Base-by-base conservation (phyloP, 2,888 invertebrate species). In the Miltochrista miniata region DNA sequence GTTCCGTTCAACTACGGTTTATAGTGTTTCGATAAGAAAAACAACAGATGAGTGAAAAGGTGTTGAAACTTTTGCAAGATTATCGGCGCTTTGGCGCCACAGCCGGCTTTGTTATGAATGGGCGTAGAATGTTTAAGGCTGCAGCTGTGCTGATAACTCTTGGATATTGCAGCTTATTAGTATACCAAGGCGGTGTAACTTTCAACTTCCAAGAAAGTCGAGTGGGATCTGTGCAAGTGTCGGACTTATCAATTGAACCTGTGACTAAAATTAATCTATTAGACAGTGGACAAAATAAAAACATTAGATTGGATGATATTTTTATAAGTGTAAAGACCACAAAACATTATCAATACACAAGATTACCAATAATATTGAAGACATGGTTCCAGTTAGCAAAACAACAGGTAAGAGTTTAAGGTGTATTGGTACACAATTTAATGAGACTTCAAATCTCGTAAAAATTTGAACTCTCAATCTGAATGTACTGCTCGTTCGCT, bases 261-360 rank as follows among this genome's bases (percentile, higher is more conserved):
- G 92, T 93, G 83, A 93, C 92, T 56, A 87, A 86, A 81, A 79
- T 83, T 52, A 85, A 67, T 67, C 71, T 84, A 52, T 71, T 79
- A 69, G 84, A 87, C 46, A 84, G 79, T 83, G 80, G 76, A 69
- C 82, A 81, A 51, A 85, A 69, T 61, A 92, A 89, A 62, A 93
- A 94, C 61, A 95, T 96, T 64, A 94, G 93, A 68, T 90, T 97
- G 70, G 94, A 96, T 87, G 98, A 98, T 90, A 93, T 98, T 76
- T 98, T 98, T 89, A 96, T 98, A 84, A 97, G 97, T 92, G 98
- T 99, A 49, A 99, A 99, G 92, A 98, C 98, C 59, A 97, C 98
- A 50, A 95, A 95, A 82, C 94, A 95, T 87, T 98, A 97, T 90
- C 98, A 98, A 83, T 92, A 94, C 64, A 94, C 95, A 45, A 94